Evolutionary conservation across 2,797 vertebrate genomes (phyloP), one percentile per base, ranked within the genome.

Genomic region (Distichodus sexfasciatus): DNA sequence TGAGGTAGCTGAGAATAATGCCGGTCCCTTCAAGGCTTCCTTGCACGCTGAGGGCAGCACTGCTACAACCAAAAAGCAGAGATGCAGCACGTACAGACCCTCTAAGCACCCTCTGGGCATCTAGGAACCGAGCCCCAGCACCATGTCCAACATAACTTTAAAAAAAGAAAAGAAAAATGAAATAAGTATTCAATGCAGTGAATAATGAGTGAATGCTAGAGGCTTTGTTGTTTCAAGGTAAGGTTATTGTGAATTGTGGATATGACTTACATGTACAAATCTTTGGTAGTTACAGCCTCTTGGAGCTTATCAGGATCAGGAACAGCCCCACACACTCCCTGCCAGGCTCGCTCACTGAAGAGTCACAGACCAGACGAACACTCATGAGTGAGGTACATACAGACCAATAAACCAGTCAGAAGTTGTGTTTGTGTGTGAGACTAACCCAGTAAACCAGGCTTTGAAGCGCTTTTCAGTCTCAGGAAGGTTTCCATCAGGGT

Each of bases 61-160:
- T 98, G 79, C 95, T 97, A 83, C 96, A 98, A 50, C 96, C 96
- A 0, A 98, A 93, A 6, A 98, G 88, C 31, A 98, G 74, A 8
- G 89, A 86, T 0, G 93, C 95, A 0, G 95, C 91, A 0, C 86
- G 90, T 82, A 96, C 91, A 14, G 79, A 85, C 33, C 86, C 84
- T 2, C 90, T 91, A 58, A 94, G 81, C 14, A 97, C 71, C 0
- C 81, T 74, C 55, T 92, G 93, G 1, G 90, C 85, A 5, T 94
- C 92, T 2, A 98, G 85, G 74, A 96, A 94, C 0, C 91, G 89
- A 0, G 91, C 90, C 0, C 96, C 96, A 0, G 95, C 94, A 0
- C 96, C 96, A 0, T 98, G 96, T 8, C 96, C 95, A 11, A 94
- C 90, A 0, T 94, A 98, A 61, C 96, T 98, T 60, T 40, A 71